Conservation (phyloP, 2,888 invertebrate genomes). For the Synergus japonicus region DNA sequence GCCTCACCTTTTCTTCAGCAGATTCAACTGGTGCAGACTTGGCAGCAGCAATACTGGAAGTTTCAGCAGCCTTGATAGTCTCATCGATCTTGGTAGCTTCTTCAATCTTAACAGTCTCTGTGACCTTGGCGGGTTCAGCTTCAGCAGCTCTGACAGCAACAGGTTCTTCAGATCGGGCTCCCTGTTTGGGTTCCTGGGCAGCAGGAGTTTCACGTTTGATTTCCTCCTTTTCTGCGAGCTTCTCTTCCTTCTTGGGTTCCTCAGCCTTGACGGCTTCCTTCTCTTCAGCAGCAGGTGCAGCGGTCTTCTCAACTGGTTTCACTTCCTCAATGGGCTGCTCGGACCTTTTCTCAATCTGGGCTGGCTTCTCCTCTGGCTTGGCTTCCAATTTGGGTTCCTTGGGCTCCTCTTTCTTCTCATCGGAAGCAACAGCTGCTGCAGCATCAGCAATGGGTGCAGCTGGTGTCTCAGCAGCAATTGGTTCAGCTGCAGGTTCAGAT, state of each 20-base stretch:
- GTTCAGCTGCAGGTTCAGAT: background rate
- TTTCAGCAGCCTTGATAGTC: slow-evolving; percentile 42
- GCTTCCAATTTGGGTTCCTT: slow-evolving; percentile 46
- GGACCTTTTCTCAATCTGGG: slow-evolving; percentile 40
- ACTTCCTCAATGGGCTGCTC: slow-evolving; percentile 41
- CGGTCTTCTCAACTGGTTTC: slow-evolving; percentile 41
- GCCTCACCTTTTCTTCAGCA: slow-evolving; percentile 48
- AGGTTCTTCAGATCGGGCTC: slow-evolving; percentile 37
- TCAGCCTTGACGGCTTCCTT: slow-evolving; percentile 68
- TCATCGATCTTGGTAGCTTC: slow-evolving; percentile 45
- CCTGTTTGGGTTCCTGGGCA: slow-evolving; percentile 47
- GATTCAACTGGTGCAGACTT: slow-evolving; percentile 43
- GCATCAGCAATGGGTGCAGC: slow-evolving; percentile 42
- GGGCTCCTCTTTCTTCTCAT: slow-evolving; percentile 45
- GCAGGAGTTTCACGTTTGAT: slow-evolving; percentile 42
- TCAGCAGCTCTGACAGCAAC: slow-evolving; percentile 29
- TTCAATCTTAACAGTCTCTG: slow-evolving; percentile 45
- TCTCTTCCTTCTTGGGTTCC: slow-evolving; percentile 58
- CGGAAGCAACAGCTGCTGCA: slow-evolving; percentile 47
- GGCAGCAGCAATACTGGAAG: slow-evolving; percentile 35
- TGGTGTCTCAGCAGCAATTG: slow-evolving; percentile 10
- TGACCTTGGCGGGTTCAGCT: slow-evolving; percentile 45
- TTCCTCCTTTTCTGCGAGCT: slow-evolving; percentile 47
- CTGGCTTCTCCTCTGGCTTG: slow-evolving; percentile 46
- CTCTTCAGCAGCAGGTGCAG: slow-evolving; percentile 56